These are phyloP conservation scores for Brienomyrus longianalis DNA, from an alignment of 2,113 vertebrate genomes.

Conservation along the genomic window DNA sequence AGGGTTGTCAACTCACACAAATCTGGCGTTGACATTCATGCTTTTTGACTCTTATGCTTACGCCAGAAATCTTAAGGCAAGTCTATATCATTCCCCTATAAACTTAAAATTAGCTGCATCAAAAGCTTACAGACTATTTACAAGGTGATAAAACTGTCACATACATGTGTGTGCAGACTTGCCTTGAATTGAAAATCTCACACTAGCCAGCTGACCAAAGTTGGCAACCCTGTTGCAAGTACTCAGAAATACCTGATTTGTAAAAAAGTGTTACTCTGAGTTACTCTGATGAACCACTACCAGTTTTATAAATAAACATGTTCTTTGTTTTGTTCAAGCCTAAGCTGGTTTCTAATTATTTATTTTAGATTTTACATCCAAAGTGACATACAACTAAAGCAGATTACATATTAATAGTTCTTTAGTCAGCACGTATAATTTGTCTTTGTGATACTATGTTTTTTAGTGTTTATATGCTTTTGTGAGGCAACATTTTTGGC, in stretches of 20 bases:
- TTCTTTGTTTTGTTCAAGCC: not conserved
- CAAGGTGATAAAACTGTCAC: too few relatives aligned
- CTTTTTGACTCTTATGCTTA: too few relatives aligned
- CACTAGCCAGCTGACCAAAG: too few relatives aligned
- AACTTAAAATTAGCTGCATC: too few relatives aligned
- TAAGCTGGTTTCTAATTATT: not conserved
- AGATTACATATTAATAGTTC: not conserved
- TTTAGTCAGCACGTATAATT: not conserved
- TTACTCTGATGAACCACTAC: not conserved
- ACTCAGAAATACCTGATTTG: not conserved
- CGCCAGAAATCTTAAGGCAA: too few relatives aligned
- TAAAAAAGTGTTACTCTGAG: not conserved
- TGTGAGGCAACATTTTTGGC: not conserved
- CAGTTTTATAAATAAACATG: not conserved
- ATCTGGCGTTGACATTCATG: too few relatives aligned
- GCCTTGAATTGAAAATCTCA: too few relatives aligned
- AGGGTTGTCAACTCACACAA: too few relatives aligned
- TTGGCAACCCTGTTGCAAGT: not conserved
- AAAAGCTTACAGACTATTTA: too few relatives aligned
- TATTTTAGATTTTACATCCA: not conserved
- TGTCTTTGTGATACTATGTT: not conserved
- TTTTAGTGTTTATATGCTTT: not conserved
- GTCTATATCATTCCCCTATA: too few relatives aligned
- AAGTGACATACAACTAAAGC: not conserved
- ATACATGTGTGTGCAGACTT: too few relatives aligned